Evolutionary conservation across 2,113 vertebrate species (phyloP).

Genomic region (Chauna torquata): DNA sequence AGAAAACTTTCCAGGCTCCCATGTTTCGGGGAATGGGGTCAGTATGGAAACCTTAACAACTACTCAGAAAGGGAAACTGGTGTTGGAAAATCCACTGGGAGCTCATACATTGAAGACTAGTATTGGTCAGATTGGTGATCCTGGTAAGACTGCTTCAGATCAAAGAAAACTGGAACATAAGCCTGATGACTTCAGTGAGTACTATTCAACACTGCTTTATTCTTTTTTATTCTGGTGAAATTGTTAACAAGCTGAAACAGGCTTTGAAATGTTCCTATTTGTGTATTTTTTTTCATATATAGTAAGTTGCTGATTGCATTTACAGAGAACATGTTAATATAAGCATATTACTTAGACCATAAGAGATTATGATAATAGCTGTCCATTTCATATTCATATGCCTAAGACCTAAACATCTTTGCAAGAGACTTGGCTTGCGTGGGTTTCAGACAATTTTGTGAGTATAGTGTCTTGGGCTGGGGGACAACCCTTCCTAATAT

Average conservation of each 20-base stretch:
- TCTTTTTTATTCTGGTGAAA: background rate
- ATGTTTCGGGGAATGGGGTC: conserved; percentile 62
- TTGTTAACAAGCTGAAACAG: background rate
- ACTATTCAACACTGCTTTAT: background rate
- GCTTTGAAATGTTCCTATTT: background rate
- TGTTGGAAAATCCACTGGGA: conserved; percentile 51
- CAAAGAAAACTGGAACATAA: conserved; percentile 62
- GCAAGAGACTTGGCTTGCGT: background rate
- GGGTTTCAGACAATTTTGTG: conserved; percentile 2
- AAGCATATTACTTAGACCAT: background rate
- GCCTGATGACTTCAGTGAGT: conserved; percentile 79
- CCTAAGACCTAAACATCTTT: conserved; percentile 16
- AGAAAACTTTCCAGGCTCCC: conserved; percentile 57
- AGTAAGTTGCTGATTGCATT: background rate
- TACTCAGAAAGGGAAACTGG: conserved; percentile 50
- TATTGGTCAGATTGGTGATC: conserved; percentile 65
- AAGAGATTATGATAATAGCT: conserved; percentile 9
- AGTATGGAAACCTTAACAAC: conserved; percentile 21
- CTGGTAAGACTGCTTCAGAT: conserved; percentile 71
- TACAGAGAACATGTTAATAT: background rate
- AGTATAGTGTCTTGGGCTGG: background rate
- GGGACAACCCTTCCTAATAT: background rate
- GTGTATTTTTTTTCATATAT: background rate
- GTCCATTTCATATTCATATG: background rate
- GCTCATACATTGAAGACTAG: conserved; percentile 39